Percentiles rank a stretch among this genome's conserved stretches.
Conservation (phyloP, 1,140 invertebrate species). For the Adoxophyes honmai region DNA sequence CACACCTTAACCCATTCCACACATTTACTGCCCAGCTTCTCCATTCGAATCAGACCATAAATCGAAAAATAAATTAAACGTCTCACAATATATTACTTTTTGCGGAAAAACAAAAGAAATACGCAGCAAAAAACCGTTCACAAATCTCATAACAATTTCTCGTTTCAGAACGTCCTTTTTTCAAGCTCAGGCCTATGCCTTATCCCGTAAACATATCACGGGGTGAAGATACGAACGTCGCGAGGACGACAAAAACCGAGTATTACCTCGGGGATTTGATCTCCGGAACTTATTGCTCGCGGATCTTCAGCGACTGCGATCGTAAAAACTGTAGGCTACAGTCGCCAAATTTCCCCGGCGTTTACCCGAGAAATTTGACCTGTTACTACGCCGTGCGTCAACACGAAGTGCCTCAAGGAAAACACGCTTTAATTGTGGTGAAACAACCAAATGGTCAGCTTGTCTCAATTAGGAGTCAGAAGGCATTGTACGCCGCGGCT, state of each 20-base stretch:
- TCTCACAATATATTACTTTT: constrained; percentile 11
- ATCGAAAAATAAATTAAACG: constrained; percentile 3
- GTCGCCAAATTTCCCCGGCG: constrained; percentile 93
- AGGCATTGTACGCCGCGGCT: constrained; percentile 75
- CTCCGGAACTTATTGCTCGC: constrained; percentile 91
- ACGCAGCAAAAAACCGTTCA: constrained; percentile 7
- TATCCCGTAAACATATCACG: constrained; percentile 70
- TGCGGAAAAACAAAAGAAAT: neutral
- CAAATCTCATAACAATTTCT: constrained; percentile 24
- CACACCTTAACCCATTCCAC: no score
- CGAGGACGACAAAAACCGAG: constrained; percentile 70
- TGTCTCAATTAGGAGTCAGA: constrained; percentile 86
- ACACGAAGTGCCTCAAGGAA: constrained; percentile 88
- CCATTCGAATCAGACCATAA: neutral
- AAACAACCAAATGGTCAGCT: constrained; percentile 90
- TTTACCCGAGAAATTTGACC: constrained; percentile 93
- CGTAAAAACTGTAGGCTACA: constrained; percentile 90
- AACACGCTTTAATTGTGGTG: constrained; percentile 90
- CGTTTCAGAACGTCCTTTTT: constrained; percentile 68
- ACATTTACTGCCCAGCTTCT: no score
- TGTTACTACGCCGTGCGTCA: constrained; percentile 92
- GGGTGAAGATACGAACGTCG: constrained; percentile 56
- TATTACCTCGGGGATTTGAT: constrained; percentile 90
- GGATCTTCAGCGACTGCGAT: constrained; percentile 93
- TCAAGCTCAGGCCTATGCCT: constrained; percentile 63